Evolutionary conservation across 2,888 invertebrate genomes (phyloP), one percentile per base, ranked within the genome.

Genomic region (Tetranychus truncatus): DNA sequence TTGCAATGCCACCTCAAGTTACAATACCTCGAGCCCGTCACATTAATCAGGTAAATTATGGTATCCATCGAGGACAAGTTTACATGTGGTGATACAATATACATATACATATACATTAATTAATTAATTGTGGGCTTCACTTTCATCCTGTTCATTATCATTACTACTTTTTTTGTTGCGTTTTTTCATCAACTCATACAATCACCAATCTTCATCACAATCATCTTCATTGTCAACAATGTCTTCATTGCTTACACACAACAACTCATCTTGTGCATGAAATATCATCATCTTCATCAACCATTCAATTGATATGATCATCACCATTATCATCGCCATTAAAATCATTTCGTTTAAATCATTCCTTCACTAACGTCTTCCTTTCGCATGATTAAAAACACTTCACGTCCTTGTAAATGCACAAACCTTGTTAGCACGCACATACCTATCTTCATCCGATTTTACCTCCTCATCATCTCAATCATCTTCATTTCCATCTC

Each of bases 51-150:
- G 77, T 78, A 76, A 79, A 78, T 76, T 79, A 79, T 75, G 77
- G 78, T 9, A 77, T 79, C 18, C 79, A 79, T 74, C 76, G 78
- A 24, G 79, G 79, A 66, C 79, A 79, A 74, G 78, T 79, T 24
- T 69, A 69, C 34, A 24, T 24, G 11, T 20, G 20, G 34, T 69
- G 69, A 24, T 24, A 55, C 55, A 9, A 34, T 20, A 69, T 8
- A 69, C 21, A 18, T 69, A 69, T 20, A 69, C 8, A 20, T 69
- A 67, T 20, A 11, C 8, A 69, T 20, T 11, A 9, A 69, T 69
- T 20, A 24, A 69, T 69, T 69, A 21, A 55, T 9, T 15, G 55
- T 15, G 34, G 34, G 34, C 34, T 34, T 34, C 34, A 34, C 34
- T 34, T 34, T 34, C 34, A 34, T 34, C 34, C 34, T 34, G 34